Percentiles rank a stretch among this genome's conserved stretches.
These are phyloP conservation scores for Platyscapa corneri DNA, from an alignment of 1,140 invertebrate species.

Conservation along the genomic window DNA sequence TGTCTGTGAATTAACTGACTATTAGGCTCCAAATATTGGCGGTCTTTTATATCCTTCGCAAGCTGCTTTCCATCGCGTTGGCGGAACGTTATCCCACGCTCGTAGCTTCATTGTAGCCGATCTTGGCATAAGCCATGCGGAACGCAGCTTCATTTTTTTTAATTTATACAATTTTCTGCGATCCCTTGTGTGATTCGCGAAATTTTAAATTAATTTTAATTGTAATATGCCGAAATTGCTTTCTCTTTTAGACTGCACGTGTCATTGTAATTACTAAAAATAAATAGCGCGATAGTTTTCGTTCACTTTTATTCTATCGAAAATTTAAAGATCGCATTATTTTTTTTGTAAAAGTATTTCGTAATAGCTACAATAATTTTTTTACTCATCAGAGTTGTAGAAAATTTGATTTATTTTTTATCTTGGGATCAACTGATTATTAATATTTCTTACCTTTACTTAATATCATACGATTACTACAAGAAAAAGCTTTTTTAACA, in stretches of 20 bases:
- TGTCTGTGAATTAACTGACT: slow-evolving; percentile 68
- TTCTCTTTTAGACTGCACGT: not conserved
- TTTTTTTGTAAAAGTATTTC: too few species aligned
- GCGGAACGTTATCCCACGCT: slow-evolving; percentile 19
- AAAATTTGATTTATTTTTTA: too few species aligned
- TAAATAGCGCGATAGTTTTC: too few species aligned
- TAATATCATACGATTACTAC: too few species aligned
- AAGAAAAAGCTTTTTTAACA: not conserved
- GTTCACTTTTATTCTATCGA: too few species aligned
- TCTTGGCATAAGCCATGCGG: not conserved
- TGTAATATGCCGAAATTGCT: not conserved
- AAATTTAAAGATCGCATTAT: too few species aligned
- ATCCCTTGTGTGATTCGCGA: not conserved
- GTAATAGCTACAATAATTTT: too few species aligned
- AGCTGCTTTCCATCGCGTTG: slow-evolving; percentile 2
- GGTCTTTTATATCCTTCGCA: slow-evolving; percentile 60
- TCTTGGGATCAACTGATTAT: too few species aligned
- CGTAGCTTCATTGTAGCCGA: slow-evolving; percentile 28
- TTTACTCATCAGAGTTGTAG: too few species aligned
- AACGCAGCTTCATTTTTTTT: slow-evolving; percentile 43
- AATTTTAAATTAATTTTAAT: not conserved
- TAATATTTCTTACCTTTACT: too few species aligned
- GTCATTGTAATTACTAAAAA: too few species aligned
- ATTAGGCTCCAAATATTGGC: slow-evolving; percentile 67
- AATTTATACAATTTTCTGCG: slow-evolving; percentile 8